Conservation (phyloP, 2,797 vertebrate genomes). For the Gorsachius magnificus region DNA sequence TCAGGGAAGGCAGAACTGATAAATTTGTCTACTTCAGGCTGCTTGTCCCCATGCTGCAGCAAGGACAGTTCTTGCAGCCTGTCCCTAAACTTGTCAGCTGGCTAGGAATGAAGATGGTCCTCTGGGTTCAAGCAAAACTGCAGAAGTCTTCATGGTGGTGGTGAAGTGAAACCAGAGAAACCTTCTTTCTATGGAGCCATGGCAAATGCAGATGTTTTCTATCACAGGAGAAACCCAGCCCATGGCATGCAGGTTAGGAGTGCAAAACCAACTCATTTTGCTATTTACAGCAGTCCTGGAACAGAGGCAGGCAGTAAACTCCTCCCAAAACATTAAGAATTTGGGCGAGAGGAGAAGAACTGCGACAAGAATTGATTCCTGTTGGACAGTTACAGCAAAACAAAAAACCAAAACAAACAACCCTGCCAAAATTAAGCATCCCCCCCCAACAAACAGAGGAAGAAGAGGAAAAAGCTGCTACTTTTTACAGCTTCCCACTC, state of each 20-base stretch:
- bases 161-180: neutral
- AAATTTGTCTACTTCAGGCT: neutral
- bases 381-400: neutral
- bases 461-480: neutral
- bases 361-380: neutral
- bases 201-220: neutral
- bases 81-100: neutral
- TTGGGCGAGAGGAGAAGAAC: neutral
- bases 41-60: neutral
- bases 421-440: neutral
- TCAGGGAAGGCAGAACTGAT: neutral
- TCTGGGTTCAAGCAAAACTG: neutral
- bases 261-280: neutral
- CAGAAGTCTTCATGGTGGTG: neutral
- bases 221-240: neutral
- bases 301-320: neutral
- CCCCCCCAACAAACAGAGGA: neutral
- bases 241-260: neutral
- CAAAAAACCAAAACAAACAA: neutral
- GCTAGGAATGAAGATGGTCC: neutral
- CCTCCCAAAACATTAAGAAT: neutral
- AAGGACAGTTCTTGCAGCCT: neutral
- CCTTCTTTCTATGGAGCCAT: neutral
- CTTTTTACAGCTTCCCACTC: slow-evolving; percentile 3
- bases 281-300: neutral